Conservation (phyloP, 2,113 vertebrate genomes). For the Hemiprocne comata region DNA sequence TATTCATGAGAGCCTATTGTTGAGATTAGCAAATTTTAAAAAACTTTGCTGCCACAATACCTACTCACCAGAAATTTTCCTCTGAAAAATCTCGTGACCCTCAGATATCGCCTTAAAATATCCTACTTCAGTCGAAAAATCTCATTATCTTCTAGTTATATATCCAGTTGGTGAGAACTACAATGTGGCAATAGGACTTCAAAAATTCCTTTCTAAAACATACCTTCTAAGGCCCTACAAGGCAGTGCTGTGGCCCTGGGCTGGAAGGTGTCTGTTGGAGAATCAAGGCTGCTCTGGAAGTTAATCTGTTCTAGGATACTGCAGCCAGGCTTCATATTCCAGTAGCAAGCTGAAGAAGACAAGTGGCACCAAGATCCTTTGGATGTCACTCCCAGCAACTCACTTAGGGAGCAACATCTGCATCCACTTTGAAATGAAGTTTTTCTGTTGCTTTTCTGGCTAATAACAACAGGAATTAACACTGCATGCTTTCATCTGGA, state of each 20-base stretch:
- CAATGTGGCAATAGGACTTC: not conserved
- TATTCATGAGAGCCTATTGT: constrained; percentile 1
- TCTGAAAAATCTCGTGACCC: not conserved
- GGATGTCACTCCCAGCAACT: not conserved
- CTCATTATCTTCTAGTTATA: not conserved
- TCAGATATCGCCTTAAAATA: not conserved
- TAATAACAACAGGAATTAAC: not conserved
- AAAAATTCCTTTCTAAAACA: not conserved
- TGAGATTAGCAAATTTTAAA: not conserved
- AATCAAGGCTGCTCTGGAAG: not conserved
- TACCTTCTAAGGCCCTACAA: not conserved
- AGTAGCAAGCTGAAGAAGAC: not conserved
- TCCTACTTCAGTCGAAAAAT: not conserved
- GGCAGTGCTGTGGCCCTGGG: not conserved
- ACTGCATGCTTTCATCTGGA: accelerated
- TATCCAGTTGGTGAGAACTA: not conserved
- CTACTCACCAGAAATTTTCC: not conserved
- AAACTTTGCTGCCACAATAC: not conserved
- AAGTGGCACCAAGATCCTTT: not conserved
- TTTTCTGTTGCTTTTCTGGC: not conserved
- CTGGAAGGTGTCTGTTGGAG: not conserved
- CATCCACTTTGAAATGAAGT: not conserved
- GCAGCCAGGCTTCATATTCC: not conserved
- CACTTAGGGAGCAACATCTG: not conserved
- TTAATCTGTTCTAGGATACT: not conserved